Evolutionary conservation across 64 coral and sea anemone genomes (phyloP).

Genomic region (Pachyseris speciosa): DNA sequence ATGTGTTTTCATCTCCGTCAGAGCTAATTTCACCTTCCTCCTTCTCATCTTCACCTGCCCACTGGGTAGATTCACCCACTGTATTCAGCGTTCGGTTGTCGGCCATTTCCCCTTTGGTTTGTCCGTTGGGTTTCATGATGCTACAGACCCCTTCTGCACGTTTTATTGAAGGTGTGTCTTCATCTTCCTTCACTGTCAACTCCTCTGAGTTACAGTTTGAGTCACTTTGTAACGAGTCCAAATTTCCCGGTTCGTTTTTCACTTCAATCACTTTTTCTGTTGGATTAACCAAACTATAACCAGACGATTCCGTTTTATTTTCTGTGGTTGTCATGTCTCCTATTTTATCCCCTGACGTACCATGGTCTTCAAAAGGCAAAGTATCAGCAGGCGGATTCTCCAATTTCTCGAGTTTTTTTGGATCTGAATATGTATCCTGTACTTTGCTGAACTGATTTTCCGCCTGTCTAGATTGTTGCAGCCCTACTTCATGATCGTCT

Average conservation of each 20-base stretch:
- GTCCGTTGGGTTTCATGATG: not conserved
- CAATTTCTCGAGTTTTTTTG: not conserved
- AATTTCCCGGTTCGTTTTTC: not conserved
- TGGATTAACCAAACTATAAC: not conserved
- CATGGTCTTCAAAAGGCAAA: not conserved
- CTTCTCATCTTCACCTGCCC: conserved; percentile 13
- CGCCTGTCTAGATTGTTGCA: not conserved
- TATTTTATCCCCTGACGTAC: not conserved
- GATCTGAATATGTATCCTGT: not conserved
- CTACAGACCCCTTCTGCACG: not conserved
- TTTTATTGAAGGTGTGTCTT: not conserved
- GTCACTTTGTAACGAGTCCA: not conserved
- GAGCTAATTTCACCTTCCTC: conserved; percentile 90
- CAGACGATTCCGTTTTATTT: not conserved
- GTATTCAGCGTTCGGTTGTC: not conserved
- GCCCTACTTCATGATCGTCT: not conserved
- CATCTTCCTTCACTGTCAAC: too few relatives aligned
- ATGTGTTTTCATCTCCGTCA: conserved; percentile 45
- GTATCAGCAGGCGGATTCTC: not conserved
- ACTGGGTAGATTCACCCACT: not conserved
- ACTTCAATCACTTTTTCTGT: not conserved
- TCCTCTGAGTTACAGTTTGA: not conserved
- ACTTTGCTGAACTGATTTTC: not conserved
- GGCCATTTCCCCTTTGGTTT: not conserved
- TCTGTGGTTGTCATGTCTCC: not conserved